Percentiles rank a stretch among this genome's conserved stretches.
phyloP scores from a whole-genome alignment of 2,797 vertebrate species.

The Pangasius mekongensis region DNA sequence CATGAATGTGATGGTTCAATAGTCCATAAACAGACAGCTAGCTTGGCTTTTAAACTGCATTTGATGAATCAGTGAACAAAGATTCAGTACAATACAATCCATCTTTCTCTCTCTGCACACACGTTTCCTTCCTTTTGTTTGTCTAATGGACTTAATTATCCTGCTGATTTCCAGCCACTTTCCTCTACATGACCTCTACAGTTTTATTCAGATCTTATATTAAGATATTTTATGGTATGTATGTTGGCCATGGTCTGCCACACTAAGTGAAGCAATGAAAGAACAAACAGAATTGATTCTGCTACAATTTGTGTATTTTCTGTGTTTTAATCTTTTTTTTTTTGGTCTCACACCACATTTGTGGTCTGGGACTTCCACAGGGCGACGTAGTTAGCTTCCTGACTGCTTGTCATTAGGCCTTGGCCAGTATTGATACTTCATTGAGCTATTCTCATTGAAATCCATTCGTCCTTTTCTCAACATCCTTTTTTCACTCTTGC shows the following conservation, averaged over 20 bases:
- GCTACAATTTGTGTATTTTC: slow-evolving; percentile 1
- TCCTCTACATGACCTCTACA: slow-evolving; percentile 24
- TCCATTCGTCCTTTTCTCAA: slow-evolving; percentile 5
- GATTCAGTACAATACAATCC: slow-evolving; percentile 46
- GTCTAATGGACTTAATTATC: slow-evolving; percentile 51
- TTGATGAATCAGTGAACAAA: slow-evolving; percentile 52
- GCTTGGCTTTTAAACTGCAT: slow-evolving; percentile 36
- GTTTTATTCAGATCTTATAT: background rate
- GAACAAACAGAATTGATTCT: background rate
- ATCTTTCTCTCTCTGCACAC: slow-evolving; percentile 41
- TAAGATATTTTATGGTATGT: slow-evolving; percentile 18
- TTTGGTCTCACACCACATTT: slow-evolving; percentile 25
- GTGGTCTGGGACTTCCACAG: slow-evolving; percentile 40
- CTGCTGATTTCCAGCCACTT: slow-evolving; percentile 46
- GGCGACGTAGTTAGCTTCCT: slow-evolving; percentile 45
- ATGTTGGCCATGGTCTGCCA: background rate
- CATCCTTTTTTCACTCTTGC: slow-evolving; percentile 13
- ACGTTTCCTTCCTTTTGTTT: slow-evolving; percentile 46
- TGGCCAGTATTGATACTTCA: slow-evolving; percentile 21
- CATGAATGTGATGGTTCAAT: slow-evolving; percentile 53
- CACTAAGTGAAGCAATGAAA: background rate
- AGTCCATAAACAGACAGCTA: slow-evolving; percentile 44
- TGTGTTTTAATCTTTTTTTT: slow-evolving; percentile 15
- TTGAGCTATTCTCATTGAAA: slow-evolving; percentile 20
- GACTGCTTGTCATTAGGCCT: slow-evolving; percentile 45